These are phyloP conservation scores for Rhabdornis inornatus DNA, from an alignment of 2,113 vertebrate species.

Conservation along the genomic window DNA sequence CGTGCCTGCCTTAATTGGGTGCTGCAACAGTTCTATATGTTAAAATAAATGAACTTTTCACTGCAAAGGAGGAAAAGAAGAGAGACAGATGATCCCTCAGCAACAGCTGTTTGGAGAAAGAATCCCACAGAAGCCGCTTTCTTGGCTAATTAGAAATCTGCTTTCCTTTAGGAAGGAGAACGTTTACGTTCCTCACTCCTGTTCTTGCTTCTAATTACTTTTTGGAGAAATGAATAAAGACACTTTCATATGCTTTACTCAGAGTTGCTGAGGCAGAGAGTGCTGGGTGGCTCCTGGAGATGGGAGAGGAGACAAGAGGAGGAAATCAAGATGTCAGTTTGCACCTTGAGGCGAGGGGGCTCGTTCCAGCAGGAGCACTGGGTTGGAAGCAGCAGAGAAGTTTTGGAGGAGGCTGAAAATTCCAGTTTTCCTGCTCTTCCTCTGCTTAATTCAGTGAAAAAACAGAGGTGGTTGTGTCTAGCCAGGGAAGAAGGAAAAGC, in stretches of 20 bases:
- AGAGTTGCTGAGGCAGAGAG: conserved; percentile 68
- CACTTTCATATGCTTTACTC: conserved; percentile 55
- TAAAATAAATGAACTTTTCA: conserved; percentile 51
- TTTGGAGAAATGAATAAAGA: conserved; percentile 68
- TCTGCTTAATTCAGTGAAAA: accelerated
- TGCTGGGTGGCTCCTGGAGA: conserved; percentile 19
- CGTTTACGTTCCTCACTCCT: conserved; percentile 38
- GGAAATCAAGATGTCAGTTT: not conserved
- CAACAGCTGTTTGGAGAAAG: conserved; percentile 42
- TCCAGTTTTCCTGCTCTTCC: not conserved
- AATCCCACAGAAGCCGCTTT: conserved; percentile 25
- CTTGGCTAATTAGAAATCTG: conserved; percentile 69
- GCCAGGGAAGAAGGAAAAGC: not conserved
- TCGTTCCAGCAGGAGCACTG: not conserved
- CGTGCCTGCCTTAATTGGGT: conserved; percentile 37
- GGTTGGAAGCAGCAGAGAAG: not conserved
- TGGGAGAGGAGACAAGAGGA: not conserved
- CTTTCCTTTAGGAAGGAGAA: conserved; percentile 54
- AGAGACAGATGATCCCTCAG: conserved; percentile 26
- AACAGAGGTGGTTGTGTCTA: no score
- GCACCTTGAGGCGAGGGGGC: not conserved
- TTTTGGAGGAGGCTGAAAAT: not conserved
- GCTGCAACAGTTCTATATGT: not conserved
- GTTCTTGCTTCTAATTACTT: conserved; percentile 67
- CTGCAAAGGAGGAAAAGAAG: conserved; percentile 17